Percentiles rank a stretch among this genome's conserved stretches.
Evolutionary conservation across 2,113 vertebrate genomes (phyloP).

Genomic region (Megaptera novaeangliae): DNA sequence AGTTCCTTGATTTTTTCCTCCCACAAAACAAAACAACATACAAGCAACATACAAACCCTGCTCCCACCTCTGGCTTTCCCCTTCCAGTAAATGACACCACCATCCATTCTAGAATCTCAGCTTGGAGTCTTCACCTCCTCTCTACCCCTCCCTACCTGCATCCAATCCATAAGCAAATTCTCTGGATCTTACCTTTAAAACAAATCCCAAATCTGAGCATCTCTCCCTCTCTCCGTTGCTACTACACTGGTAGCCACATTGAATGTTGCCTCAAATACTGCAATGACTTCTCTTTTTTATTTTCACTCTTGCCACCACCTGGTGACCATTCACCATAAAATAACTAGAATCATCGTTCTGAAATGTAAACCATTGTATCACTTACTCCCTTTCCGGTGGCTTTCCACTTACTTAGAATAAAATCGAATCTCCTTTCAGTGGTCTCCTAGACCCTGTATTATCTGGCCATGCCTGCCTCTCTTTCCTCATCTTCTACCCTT

Average conservation of each 20-base stretch:
- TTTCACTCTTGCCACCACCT: not conserved
- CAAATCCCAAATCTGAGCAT: not conserved
- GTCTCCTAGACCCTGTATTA: not conserved
- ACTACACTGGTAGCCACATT: accelerated
- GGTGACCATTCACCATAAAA: not conserved
- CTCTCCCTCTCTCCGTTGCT: too few species aligned
- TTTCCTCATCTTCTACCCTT: not conserved
- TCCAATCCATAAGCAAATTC: not conserved
- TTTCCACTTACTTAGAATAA: not conserved
- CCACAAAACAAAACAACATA: not conserved
- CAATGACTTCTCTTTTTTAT: not conserved
- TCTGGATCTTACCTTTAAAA: not conserved
- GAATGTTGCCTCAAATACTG: not conserved
- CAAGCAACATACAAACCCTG: not conserved
- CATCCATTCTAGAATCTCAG: not conserved
- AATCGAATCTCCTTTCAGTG: not conserved
- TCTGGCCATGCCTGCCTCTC: not conserved
- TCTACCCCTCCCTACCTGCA: not conserved
- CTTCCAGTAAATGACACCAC: not conserved
- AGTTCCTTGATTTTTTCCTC: not conserved
- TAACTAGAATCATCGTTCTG: not conserved
- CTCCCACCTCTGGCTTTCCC: not conserved
- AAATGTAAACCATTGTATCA: not conserved
- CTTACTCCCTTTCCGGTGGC: not conserved
- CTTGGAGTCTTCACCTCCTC: not conserved